These are phyloP conservation scores for Onychomys torridus DNA, from an alignment of 2,797 vertebrate genomes.

Conservation along the genomic window DNA sequence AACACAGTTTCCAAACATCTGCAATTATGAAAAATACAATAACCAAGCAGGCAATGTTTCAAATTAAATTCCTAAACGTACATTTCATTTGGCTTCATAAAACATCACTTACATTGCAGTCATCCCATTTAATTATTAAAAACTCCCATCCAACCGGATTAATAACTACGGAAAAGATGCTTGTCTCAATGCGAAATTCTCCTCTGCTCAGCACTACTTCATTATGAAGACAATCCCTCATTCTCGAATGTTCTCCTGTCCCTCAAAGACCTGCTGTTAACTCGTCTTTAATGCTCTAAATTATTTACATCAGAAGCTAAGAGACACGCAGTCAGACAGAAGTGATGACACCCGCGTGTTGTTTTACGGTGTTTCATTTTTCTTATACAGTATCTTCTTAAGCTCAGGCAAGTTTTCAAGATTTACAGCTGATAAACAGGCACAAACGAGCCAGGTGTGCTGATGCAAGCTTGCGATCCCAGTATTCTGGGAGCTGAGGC, in stretches of 20 bases:
- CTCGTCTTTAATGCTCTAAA: constrained; percentile 76
- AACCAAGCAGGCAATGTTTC: constrained; percentile 72
- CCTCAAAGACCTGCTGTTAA: constrained; percentile 67
- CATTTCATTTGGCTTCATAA: constrained; percentile 81
- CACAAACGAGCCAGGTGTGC: background rate
- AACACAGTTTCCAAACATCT: constrained; percentile 56
- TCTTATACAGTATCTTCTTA: constrained; percentile 5
- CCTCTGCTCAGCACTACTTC: constrained; percentile 41
- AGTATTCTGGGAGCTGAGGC: background rate
- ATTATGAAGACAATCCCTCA: constrained; percentile 72
- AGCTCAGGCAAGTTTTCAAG: constrained; percentile 21
- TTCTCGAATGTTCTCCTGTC: constrained; percentile 69
- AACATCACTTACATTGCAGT: constrained; percentile 75
- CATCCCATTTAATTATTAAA: constrained; percentile 81
- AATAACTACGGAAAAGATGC: constrained; percentile 75
- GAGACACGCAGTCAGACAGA: constrained; percentile 40
- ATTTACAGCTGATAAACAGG: background rate
- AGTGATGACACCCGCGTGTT: background rate
- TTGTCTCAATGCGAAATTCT: constrained; percentile 64
- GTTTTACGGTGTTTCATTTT: constrained; percentile 39
- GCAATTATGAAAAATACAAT: constrained; percentile 78
- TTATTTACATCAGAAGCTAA: constrained; percentile 71
- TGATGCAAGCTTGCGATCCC: background rate
- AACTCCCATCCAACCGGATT: constrained; percentile 76
- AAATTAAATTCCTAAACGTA: constrained; percentile 78